Evolutionary conservation across 2,113 vertebrate species (phyloP).

Genomic region (Dendropsophus ebraccatus): DNA sequence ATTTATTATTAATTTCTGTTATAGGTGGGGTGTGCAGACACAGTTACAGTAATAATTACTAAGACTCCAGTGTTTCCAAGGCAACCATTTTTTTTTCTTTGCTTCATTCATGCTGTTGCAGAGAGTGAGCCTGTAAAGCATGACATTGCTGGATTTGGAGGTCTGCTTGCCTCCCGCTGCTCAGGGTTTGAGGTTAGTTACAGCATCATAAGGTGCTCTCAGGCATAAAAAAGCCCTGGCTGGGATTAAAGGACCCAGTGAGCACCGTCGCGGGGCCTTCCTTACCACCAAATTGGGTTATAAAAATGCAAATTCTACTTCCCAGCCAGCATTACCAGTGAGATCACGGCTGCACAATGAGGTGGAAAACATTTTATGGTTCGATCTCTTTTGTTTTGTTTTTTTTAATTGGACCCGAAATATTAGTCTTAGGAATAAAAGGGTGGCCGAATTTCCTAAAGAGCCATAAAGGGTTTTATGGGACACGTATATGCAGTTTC

Average conservation of each 20-base stretch:
- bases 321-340: conserved; percentile 66
- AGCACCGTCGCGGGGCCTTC: conserved; percentile 63
- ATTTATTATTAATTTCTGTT: conserved; percentile 98
- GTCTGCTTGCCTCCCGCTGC: conserved; percentile 77
- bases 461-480: conserved; percentile 42
- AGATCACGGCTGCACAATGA: conserved; percentile 64
- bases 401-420: conserved; percentile 45
- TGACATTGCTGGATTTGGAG: conserved; percentile 84
- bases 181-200: conserved; percentile 79
- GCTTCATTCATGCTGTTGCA: conserved; percentile 81
- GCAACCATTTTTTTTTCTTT: conserved; percentile 78
- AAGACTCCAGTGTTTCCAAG: conserved; percentile 95
- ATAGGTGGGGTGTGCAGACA: conserved; percentile 98
- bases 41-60: conserved; percentile 99
- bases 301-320: conserved; percentile 71
- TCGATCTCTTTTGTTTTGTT: conserved; percentile 39
- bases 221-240: conserved; percentile 75
- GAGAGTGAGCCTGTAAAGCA: conserved; percentile 79
- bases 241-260: conserved; percentile 72
- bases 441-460: not conserved
- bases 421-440: conserved; percentile 58
- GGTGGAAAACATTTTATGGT: conserved; percentile 63
- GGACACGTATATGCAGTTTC: not conserved
- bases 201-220: conserved; percentile 78
- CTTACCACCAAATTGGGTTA: conserved; percentile 65